These are phyloP conservation scores for Drosophila equinoxialis DNA, from an alignment of 1,140 invertebrate genomes.

Conservation along the genomic window DNA sequence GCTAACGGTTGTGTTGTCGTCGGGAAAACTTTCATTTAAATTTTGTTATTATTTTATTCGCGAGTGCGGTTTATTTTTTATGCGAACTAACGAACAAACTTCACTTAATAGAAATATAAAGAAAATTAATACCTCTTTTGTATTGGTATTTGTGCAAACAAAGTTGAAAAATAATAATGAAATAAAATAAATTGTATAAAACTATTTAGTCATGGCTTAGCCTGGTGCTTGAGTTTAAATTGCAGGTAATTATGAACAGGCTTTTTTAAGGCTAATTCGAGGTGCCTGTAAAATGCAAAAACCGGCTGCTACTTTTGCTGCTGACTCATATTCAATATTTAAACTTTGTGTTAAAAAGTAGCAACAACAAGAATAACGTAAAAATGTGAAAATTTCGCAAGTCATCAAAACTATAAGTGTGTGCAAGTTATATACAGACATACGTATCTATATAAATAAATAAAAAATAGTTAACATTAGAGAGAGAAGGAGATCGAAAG, in stretches of 20 bases:
- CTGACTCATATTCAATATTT: slow-evolving; percentile 54
- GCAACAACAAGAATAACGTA: slow-evolving; percentile 18
- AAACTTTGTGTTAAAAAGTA: slow-evolving; percentile 26
- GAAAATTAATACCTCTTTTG: background rate
- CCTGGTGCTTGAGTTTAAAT: slow-evolving; percentile 42
- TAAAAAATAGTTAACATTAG: slow-evolving; percentile 3
- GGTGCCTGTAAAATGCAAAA: slow-evolving; percentile 54
- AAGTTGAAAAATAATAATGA: background rate
- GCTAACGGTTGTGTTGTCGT: slow-evolving; percentile 58
- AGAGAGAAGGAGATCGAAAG: slow-evolving; percentile 39
- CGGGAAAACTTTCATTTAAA: slow-evolving; percentile 4
- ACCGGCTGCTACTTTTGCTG: slow-evolving; percentile 60
- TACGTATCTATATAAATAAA: too few species aligned
- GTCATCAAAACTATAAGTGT: slow-evolving; percentile 45
- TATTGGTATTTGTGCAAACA: background rate
- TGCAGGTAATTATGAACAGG: slow-evolving; percentile 63
- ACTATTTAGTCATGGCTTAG: slow-evolving; percentile 44
- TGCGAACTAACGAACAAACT: background rate
- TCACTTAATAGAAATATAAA: background rate
- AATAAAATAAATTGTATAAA: background rate
- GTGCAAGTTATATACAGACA: background rate
- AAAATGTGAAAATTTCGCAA: slow-evolving; percentile 43
- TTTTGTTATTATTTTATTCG: slow-evolving; percentile 12
- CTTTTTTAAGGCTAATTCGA: slow-evolving; percentile 55
- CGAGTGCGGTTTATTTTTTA: slow-evolving; percentile 1